Evolutionary conservation across 2,113 vertebrate genomes (phyloP).

Genomic region (Centropus unirufus): DNA sequence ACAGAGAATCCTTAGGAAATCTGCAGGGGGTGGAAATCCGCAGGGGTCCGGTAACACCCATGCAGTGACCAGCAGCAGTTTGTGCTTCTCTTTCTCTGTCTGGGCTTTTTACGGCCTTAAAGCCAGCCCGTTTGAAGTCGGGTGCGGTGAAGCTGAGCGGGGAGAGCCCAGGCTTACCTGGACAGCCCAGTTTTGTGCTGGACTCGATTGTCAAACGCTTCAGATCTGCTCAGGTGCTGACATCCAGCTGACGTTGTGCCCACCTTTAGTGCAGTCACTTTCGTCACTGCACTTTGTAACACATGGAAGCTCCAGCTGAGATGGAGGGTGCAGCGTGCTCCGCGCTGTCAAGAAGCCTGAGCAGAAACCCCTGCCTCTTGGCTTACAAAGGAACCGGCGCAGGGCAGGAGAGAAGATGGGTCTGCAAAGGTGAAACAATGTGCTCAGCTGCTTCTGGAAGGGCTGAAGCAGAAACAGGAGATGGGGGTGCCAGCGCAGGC

Average conservation of each 20-base stretch:
- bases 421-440: not conserved
- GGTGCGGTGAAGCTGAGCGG: not conserved
- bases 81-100: not conserved
- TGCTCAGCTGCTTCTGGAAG: not conserved
- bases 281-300: not conserved
- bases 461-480: not conserved
- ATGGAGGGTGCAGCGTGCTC: constrained; percentile 4
- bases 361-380: constrained; percentile 7
- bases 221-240: not conserved
- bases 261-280: not conserved
- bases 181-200: not conserved
- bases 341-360: not conserved
- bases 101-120: not conserved
- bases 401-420: not conserved
- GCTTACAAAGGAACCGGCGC: not conserved
- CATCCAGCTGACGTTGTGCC: not conserved
- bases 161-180: not conserved
- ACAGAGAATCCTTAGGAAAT: not conserved
- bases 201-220: not conserved
- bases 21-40: not conserved
- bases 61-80: not conserved
- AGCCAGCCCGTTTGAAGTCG: not conserved
- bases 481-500: not conserved
- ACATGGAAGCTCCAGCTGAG: not conserved
- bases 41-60: not conserved